Base-by-base conservation (phyloP, 2,888 invertebrate species). In the Endotricha flammealis region DNA sequence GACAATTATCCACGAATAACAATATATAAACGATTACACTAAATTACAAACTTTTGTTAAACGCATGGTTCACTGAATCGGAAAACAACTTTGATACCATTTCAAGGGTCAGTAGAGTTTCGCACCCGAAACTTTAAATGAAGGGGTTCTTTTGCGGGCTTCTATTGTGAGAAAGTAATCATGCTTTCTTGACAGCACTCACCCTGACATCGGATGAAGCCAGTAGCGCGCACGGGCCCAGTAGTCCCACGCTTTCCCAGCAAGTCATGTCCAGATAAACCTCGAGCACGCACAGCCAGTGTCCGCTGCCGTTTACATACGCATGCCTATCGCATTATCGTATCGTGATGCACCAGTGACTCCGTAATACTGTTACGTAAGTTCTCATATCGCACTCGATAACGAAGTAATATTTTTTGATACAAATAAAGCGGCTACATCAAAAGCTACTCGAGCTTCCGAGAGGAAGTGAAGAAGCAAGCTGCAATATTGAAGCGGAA, bases 221-320 rank as follows among this genome's bases (percentile, higher is more conserved):
- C 36, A 87, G 86, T 37, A 87, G 78, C 58, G 87, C 85, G 64
- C 87, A 87, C 46, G 87, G 87, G 49, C 87, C 87, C 64, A 87
- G 75, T 44, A 87, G 75, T 56, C 87, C 85, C 70, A 87, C 85
- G 47, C 78, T 87, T 51, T 87, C 87, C 87, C 87, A 87, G 72
- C 87, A 87, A 71, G 87, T 87, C 87, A 87, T 87, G 53, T 68
- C 70, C 71, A 67, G 14, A 35, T 10, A 12, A 12, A n/a, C 27
- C 27, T 12, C 46, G 50, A 55, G 46, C 62, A 64, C 64, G 52
- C 57, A 58, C 66, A 53, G 48, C 48, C 40, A 51, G 52, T 46
- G 57, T 57, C 58, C 59, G 53, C 56, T 56, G 53, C 53, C 58
- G 58, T 52, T 51, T 52, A 53, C 53, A 53, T 50, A 50, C 57